These are phyloP conservation scores for Lemur catta DNA, from an alignment of 2,797 vertebrate species.

Conservation along the genomic window DNA sequence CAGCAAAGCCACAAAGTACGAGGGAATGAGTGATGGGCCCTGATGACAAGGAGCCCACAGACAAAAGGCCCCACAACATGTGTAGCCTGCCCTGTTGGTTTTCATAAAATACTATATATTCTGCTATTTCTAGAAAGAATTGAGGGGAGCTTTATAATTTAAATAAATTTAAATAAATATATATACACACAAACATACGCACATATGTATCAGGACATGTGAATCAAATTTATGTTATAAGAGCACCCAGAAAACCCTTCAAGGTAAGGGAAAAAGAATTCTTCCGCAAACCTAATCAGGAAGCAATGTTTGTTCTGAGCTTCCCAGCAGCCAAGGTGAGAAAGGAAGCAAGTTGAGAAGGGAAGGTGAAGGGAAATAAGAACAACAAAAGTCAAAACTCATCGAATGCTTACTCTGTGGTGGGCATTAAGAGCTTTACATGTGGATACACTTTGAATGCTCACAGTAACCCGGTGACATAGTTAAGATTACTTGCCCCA, in stretches of 20 bases:
- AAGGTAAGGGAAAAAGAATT: background rate
- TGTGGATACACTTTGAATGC: background rate
- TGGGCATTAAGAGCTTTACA: background rate
- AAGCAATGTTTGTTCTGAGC: background rate
- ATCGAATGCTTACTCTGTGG: background rate
- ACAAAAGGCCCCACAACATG: background rate
- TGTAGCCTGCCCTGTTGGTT: background rate
- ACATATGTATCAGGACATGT: background rate
- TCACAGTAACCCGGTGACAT: background rate
- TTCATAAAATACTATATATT: background rate
- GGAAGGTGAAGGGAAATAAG: background rate
- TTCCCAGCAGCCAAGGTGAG: conserved; percentile 38
- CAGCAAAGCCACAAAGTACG: background rate
- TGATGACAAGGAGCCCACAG: background rate
- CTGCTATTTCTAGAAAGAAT: background rate
- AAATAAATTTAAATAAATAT: background rate
- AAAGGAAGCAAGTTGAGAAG: background rate
- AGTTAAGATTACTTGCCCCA: background rate
- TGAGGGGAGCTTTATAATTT: background rate
- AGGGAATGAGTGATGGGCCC: background rate
- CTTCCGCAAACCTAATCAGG: background rate
- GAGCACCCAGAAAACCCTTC: background rate
- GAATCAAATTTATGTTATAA: background rate
- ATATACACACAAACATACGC: no score
- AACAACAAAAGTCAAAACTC: background rate